Evolutionary conservation across 2,113 vertebrate genomes (phyloP).

Genomic region (Cercopithecus mona): DNA sequence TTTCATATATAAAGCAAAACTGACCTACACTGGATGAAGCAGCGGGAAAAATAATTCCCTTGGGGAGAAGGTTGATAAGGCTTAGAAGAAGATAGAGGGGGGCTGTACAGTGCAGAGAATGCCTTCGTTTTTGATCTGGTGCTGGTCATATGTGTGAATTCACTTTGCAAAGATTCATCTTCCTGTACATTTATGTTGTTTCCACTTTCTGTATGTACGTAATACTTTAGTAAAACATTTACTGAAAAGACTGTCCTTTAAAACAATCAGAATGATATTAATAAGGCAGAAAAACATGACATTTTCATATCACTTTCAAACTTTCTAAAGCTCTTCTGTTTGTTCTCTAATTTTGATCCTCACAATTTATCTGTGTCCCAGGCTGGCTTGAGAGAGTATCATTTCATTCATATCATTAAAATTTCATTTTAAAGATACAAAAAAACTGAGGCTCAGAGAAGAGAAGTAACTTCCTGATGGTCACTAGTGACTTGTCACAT

Average conservation of each 20-base stretch:
- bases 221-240: neutral
- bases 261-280: neutral
- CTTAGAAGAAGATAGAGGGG: accelerated
- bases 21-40: accelerated
- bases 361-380: neutral
- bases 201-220: neutral
- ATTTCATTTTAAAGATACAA: neutral
- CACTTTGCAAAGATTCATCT: neutral
- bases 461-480: neutral
- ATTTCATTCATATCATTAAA: too few species aligned
- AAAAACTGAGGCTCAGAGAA: neutral
- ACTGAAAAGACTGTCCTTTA: neutral
- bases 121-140: neutral
- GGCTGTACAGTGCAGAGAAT: neutral
- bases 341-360: neutral
- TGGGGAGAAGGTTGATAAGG: neutral
- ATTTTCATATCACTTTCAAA: neutral
- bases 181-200: neutral
- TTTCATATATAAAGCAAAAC: neutral
- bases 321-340: neutral
- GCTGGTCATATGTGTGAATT: neutral
- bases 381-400: neutral
- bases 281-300: neutral
- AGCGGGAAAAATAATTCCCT: accelerated
- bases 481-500: neutral